Evolutionary conservation across 2,113 vertebrate species (phyloP), one percentile per base, ranked within the genome.

Genomic region (Mungos mungo): DNA sequence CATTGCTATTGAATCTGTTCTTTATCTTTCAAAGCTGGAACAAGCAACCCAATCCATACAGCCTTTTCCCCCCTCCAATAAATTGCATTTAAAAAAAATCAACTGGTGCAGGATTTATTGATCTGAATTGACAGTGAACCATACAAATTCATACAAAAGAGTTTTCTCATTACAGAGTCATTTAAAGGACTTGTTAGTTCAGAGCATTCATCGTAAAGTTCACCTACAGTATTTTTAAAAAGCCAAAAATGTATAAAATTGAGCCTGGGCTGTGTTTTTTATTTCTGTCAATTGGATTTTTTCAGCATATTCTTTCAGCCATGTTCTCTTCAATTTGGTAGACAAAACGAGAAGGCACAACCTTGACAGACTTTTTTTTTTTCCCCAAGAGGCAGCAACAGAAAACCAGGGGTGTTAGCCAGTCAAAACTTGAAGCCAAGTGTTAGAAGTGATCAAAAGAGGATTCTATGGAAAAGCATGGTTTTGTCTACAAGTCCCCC

Each of bases 61-160:
- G 94, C 87, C 97, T 97, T 97, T 96, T 92, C 31, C 35, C 29
- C 79, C 84, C 77, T 97, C 97, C 97, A 91, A 96, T 97, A 98
- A 98, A 90, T 93, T 98, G 90, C 95, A 98, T 98, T 98, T 7
- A 2, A 45, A 38, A 85, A 97, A 98, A 98, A 97, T 98, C 97
- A 95, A 2, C 97, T 97, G 66, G 96, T 98, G 90, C 95, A 97
- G 96, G 84, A 98, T 98, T 98, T 99, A 99, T 99, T 98, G 98
- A 99, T 98, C 96, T 96, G 91, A 98, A 98, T 98, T 98, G 98
- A 98, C 98, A 98, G 89, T 90, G 95, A 98, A 97, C 95, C 97
- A 98, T 98, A 98, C 95, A 98, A 98, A 98, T 98, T 98, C 97
- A 97, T 98, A 98, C 92, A 96, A 98, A 98, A 98, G 93, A 98